These are phyloP conservation scores for Rhipidura dahli DNA, from an alignment of 2,113 vertebrate species.

Conservation along the genomic window DNA sequence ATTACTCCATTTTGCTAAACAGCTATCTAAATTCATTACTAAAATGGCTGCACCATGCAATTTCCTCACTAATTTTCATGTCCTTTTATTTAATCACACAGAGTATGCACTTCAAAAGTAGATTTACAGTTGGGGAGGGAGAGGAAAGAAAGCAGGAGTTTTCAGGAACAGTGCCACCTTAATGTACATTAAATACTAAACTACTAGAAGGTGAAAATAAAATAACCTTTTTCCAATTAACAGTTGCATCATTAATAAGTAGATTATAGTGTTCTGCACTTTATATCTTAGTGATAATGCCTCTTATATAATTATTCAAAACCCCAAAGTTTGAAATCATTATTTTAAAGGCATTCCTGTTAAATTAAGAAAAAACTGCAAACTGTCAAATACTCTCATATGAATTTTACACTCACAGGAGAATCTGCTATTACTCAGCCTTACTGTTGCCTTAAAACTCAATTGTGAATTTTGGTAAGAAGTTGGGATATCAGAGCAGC, in stretches of 20 bases:
- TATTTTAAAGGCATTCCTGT: neutral
- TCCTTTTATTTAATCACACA: neutral
- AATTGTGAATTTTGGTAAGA: neutral
- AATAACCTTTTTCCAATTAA: neutral
- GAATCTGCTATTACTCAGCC: neutral
- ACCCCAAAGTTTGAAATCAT: accelerated
- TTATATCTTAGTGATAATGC: neutral
- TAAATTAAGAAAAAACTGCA: neutral
- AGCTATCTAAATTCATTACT: conserved; percentile 17
- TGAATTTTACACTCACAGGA: neutral
- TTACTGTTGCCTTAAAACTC: neutral
- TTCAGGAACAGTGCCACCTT: neutral
- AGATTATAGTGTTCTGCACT: neutral
- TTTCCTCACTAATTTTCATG: conserved; percentile 29
- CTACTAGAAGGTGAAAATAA: neutral
- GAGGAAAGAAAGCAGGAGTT: neutral
- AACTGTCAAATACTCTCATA: neutral
- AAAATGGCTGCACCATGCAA: neutral
- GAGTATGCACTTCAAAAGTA: neutral
- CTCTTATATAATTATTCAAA: neutral
- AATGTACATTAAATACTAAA: neutral
- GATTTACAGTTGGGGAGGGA: neutral
- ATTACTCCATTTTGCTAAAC: conserved; percentile 7
- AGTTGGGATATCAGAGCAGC: neutral
- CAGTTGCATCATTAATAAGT: neutral